Conservation (phyloP, 2,888 invertebrate species). For the Gastracanthus pulcherrimus region DNA sequence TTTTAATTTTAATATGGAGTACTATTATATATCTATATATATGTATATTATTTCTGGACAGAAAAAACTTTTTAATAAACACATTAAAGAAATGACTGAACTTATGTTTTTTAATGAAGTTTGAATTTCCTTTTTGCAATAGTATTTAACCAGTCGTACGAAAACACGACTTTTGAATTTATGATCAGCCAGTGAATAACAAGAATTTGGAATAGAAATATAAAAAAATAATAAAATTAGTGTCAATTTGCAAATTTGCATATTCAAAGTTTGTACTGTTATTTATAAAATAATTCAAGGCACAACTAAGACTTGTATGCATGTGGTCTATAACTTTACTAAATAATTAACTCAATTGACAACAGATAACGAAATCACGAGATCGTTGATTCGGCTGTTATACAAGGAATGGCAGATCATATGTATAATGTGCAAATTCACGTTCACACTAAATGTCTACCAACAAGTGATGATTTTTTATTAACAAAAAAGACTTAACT, state of each 20-base stretch:
- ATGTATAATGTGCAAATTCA: slow-evolving; percentile 55
- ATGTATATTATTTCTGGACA: slow-evolving; percentile 54
- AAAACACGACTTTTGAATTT: not conserved
- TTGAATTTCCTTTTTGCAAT: slow-evolving; percentile 11
- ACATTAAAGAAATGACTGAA: slow-evolving; percentile 23
- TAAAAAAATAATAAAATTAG: slow-evolving; percentile 39
- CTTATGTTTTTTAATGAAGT: slow-evolving; percentile 13
- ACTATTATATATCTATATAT: slow-evolving; percentile 51
- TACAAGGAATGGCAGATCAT: slow-evolving; percentile 56
- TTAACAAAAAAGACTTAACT: slow-evolving; percentile 62
- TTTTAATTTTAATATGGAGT: slow-evolving; percentile 57
- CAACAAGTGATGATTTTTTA: slow-evolving; percentile 58
- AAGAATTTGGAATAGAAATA: slow-evolving; percentile 37
- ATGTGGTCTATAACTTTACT: slow-evolving; percentile 45
- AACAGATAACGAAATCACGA: slow-evolving; percentile 44
- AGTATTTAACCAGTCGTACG: not conserved
- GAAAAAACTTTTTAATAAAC: slow-evolving; percentile 56
- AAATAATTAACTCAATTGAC: slow-evolving; percentile 38
- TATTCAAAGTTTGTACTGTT: slow-evolving; percentile 57
- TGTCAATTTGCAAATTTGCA: slow-evolving; percentile 45
- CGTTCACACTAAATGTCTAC: slow-evolving; percentile 57
- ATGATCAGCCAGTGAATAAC: slow-evolving; percentile 30
- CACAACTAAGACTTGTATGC: slow-evolving; percentile 57
- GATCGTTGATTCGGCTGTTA: slow-evolving; percentile 40
- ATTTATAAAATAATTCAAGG: slow-evolving; percentile 59